Evolutionary conservation across 2,113 vertebrate genomes (phyloP).

Genomic region (Microtus pennsylvanicus): DNA sequence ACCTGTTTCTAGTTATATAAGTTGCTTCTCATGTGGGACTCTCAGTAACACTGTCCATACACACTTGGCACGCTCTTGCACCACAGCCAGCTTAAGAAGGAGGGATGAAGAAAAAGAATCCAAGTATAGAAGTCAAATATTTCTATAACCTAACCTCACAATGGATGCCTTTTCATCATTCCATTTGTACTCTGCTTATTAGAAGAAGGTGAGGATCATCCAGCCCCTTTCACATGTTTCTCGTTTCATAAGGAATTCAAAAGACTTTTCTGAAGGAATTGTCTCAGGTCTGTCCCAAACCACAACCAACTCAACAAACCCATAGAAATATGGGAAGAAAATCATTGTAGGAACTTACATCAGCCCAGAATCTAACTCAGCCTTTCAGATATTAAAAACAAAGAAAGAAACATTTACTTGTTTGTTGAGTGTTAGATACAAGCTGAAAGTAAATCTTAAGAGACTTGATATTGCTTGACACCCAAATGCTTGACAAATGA

Average conservation of each 20-base stretch:
- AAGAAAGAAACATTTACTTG: neutral
- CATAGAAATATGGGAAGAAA: constrained; percentile 18
- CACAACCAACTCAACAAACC: neutral
- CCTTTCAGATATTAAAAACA: neutral
- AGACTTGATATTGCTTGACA: constrained; percentile 8
- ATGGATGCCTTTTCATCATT: neutral
- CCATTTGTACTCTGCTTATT: neutral
- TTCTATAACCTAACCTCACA: neutral
- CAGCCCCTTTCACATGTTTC: neutral
- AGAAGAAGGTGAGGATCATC: neutral
- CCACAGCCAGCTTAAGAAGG: neutral
- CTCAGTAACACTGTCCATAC: neutral
- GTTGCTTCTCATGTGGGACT: neutral
- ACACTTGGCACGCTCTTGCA: neutral
- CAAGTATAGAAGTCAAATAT: neutral
- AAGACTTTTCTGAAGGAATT: neutral
- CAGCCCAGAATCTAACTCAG: neutral
- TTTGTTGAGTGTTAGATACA: neutral
- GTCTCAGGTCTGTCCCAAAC: neutral
- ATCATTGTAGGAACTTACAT: neutral
- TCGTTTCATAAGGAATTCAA: neutral
- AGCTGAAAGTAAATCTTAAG: neutral
- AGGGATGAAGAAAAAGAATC: neutral
- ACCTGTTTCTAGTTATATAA: neutral
- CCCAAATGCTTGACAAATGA: neutral